Base-by-base conservation (phyloP, 2,113 vertebrate species). In the Anoura caudifer region DNA sequence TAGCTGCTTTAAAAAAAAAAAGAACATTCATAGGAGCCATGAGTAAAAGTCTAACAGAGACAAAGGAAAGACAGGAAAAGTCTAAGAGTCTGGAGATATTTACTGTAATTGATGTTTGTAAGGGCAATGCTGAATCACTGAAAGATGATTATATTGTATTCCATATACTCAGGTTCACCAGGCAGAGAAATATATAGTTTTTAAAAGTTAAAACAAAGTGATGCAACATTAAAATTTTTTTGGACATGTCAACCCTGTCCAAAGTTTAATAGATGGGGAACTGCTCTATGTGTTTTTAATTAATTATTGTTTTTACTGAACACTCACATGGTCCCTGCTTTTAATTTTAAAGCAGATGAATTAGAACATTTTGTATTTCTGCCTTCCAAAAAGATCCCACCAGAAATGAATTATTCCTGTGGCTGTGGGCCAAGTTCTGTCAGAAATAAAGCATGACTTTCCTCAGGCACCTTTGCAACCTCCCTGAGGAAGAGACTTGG, bases 331-430 rank as follows among this genome's bases (percentile, higher is more conserved):
- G n/a, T 76, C 54, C 73, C 26, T 77, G 77, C 59, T 97, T 95
- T 72, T 72, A 56, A 87, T 87, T 95, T 94, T 76, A 95, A 93
- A 95, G 94, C 50, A 84, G 83, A 80, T 45, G 47, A 93, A 76
- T 82, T 14, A 87, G 94, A 95, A 83, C 50, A 95, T 65, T 95
- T 54, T 96, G 38, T 81, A 67, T 90, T 82, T 76, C 26, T 90
- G 16, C 50, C 38, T 85, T 94, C 47, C 36, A 31, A 47, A 93
- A 89, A 67, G 19, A 91, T 72, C 61, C 72, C 77, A 87, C 50
- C 67, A 50, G 88, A 85, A 72, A 83, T 61, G 56, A 56, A 93
- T 95, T 90, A 38, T 20, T 95, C 81, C 87, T 38, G 38, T 61
- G 84, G 38, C 63, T 56, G 12, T 26, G 5, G 4, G 69, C 70